Evolutionary conservation across 2,888 invertebrate genomes (phyloP).

Genomic region (Cephus pulcher): DNA sequence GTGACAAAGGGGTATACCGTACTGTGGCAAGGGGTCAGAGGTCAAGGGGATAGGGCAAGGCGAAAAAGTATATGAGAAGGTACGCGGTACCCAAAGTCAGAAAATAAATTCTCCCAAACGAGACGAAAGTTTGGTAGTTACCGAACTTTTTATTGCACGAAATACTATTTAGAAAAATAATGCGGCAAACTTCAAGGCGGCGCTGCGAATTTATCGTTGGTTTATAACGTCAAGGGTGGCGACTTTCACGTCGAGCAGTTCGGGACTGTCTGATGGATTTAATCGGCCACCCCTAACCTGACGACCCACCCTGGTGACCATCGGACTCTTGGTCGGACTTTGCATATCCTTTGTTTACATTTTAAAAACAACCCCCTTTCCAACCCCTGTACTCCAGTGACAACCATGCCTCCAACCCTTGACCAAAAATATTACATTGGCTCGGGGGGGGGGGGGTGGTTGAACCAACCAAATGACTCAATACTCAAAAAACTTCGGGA

Average conservation of each 20-base stretch:
- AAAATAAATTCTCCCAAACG: constrained; percentile 59
- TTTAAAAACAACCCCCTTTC: not conserved
- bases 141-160: constrained; percentile 56
- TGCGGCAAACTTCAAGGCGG: constrained; percentile 49
- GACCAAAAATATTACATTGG: not conserved
- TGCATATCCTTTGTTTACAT: not conserved
- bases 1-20: constrained; percentile 26
- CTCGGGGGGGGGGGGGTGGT: not conserved
- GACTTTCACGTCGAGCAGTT: constrained; percentile 1
- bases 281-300: not conserved
- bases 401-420: not conserved
- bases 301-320: not conserved
- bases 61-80: constrained; percentile 21
- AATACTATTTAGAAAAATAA: constrained; percentile 62
- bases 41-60: constrained; percentile 30
- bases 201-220: constrained; percentile 41
- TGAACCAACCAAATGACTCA: not conserved
- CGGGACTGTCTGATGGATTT: not conserved
- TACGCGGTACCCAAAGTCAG: constrained; percentile 39
- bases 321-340: no score
- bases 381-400: not conserved
- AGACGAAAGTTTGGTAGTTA: constrained; percentile 59
- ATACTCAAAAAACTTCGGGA: not conserved
- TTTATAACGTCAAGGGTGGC: constrained; percentile 33
- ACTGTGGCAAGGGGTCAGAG: constrained; percentile 24